phyloP scores from a whole-genome alignment of 1,140 invertebrate species.

The Lepidotrigona ventralis region DNA sequence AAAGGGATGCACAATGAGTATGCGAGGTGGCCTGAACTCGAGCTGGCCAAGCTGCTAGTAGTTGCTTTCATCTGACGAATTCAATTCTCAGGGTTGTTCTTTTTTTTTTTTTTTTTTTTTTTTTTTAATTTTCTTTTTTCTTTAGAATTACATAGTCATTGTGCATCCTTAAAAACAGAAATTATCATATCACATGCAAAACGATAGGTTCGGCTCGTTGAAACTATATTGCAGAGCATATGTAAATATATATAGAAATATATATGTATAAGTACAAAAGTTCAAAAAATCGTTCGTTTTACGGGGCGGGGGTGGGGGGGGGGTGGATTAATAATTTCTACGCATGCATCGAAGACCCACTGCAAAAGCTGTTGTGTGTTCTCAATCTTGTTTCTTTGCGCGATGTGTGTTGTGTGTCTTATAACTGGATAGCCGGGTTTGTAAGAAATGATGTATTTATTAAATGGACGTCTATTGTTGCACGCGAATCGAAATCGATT shows the following conservation, averaged over 20 bases:
- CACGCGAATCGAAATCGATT: not conserved
- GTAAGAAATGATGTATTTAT: not conserved
- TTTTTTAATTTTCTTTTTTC: too few relatives aligned
- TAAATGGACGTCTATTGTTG: not conserved
- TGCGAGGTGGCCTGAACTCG: conserved; percentile 74
- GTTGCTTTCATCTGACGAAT: conserved; percentile 19
- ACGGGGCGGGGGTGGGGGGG: too few relatives aligned
- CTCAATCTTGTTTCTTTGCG: conserved; percentile 18
- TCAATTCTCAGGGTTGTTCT: not conserved
- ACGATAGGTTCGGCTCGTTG: conserved; percentile 55
- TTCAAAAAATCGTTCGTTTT: conserved; percentile 35
- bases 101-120: too few relatives aligned
- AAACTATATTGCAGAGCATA: conserved; percentile 36
- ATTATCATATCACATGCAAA: conserved; percentile 77
- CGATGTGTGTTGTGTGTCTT: not conserved
- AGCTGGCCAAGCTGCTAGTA: conserved; percentile 64
- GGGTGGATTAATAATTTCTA: conserved; percentile 40
- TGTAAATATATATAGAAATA: conserved; percentile 34
- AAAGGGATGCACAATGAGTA: conserved; percentile 80
- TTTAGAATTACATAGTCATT: conserved; percentile 80
- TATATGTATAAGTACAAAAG: conserved; percentile 29
- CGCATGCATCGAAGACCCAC: conserved; percentile 62
- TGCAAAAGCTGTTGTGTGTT: conserved; percentile 56
- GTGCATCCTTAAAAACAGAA: conserved; percentile 79
- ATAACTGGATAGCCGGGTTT: not conserved